Base-by-base conservation (phyloP, 30 jellyfish, hydroid and myxozoan species). In the Haliclystus octoradiatus region DNA sequence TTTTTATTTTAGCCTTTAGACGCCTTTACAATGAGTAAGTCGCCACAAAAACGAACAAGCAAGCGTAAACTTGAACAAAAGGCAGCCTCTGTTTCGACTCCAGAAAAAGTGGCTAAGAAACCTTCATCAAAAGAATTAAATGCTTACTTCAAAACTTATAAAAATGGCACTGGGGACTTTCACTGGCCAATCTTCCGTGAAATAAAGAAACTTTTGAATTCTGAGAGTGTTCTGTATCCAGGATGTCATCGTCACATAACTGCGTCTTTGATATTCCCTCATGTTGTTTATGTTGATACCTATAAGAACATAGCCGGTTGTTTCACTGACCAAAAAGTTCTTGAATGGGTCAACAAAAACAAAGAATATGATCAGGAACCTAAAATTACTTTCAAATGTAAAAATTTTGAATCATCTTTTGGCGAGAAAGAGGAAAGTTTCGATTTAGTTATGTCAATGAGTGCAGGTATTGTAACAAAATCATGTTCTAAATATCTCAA, bases 181-280 rank as follows among this genome's bases (percentile, higher is more conserved):
- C 95, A 84, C 57, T 28, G 65, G 31, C 73, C 80, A 1, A 60
- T 84, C n/a, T 84, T 84, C 62, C 51, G 86, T 69, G 82, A 62
- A 26, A 27, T 69, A n/a, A 69, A 65, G 26, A 68, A 53, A 47
- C 29, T 84, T 40, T 62, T 79, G 26, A 33, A 74, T 0, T 61
- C 92, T 4, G 50, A 31, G n/a, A 69, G 26, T 0, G 86, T 84
- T 52, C 76, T 84, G 34, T 84, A 84, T 33, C 95, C 95, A 29
- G 95, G 95, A 68, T 84, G 95, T 77, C 92, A 84, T 70, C 66
- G 95, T 28, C 95, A 84, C 28, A 76, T 84, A 1, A 75, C 92
- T 12, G 86, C 95, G 15, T 84, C 95, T 0, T 65, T 84, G 28
- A 24, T 76, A 3, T 84, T 84, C 52, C 28, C 61, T n/a, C 28